These are phyloP conservation scores for Benitochromis conjunctus DNA, from an alignment of 2,113 vertebrate genomes.

Conservation along the genomic window DNA sequence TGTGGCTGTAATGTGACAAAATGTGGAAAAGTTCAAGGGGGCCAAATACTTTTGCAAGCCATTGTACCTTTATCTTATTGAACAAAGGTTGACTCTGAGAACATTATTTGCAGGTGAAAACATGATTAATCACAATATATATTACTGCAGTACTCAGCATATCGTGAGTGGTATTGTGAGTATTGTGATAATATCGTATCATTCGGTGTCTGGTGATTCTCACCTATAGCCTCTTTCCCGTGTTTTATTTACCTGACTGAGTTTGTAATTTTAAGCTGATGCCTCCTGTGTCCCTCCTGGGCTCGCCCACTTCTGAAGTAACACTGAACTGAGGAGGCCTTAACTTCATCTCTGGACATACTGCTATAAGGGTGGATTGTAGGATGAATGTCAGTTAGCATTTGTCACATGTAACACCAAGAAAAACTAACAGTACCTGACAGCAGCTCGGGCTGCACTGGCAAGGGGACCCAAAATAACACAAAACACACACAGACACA, in stretches of 20 bases:
- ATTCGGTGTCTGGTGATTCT: background rate
- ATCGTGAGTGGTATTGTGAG: fast-evolving
- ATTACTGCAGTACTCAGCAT: background rate
- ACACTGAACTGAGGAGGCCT: background rate
- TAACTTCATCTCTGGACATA: background rate
- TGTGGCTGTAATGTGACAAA: too few species aligned
- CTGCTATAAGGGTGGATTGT: background rate
- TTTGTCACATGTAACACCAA: background rate
- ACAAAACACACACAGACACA: background rate
- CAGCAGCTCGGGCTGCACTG: background rate
- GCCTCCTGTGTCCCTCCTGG: background rate
- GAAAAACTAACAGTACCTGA: background rate
- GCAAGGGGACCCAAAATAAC: background rate
- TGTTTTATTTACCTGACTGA: background rate
- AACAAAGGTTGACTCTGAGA: too few species aligned
- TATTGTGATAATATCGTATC: background rate
- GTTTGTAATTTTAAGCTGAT: background rate
- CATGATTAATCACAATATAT: background rate
- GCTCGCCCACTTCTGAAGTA: background rate
- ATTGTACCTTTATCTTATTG: too few species aligned
- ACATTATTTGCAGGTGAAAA: background rate
- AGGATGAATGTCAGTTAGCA: background rate
- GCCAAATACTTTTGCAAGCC: too few species aligned
- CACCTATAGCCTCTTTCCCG: background rate
- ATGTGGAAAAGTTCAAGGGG: too few species aligned